Evolutionary conservation across 2,113 vertebrate genomes (phyloP).

Genomic region (Rhinolophus ferrumequinum): DNA sequence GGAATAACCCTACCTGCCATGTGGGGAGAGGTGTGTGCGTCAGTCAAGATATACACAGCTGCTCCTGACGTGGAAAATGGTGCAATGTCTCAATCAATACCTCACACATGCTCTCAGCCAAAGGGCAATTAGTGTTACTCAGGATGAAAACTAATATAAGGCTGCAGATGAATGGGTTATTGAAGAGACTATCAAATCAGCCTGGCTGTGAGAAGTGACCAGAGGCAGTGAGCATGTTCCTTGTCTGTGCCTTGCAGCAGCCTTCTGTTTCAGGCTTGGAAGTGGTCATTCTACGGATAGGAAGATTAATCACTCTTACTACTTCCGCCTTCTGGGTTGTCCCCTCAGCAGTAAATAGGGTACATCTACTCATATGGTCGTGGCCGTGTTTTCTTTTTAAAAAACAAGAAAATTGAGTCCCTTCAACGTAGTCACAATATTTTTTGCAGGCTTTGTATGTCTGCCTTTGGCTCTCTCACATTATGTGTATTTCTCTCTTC

Average conservation of each 20-base stretch:
- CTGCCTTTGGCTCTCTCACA: not conserved
- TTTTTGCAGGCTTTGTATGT: not conserved
- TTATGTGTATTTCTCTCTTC: not conserved
- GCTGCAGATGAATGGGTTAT: slow-evolving; percentile 70
- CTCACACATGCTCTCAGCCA: slow-evolving; percentile 26
- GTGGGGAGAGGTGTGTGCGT: not conserved
- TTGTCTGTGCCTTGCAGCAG: not conserved
- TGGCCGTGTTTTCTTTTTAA: not conserved
- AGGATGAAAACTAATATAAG: slow-evolving; percentile 62
- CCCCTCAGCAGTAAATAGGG: not conserved
- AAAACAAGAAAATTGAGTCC: slow-evolving; percentile 17
- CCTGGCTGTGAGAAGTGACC: slow-evolving; percentile 43
- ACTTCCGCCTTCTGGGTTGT: slow-evolving; percentile 36
- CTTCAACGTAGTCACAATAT: not conserved
- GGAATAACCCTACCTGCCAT: not conserved
- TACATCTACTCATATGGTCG: not conserved
- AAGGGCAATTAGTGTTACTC: slow-evolving; percentile 73
- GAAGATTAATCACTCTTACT: slow-evolving; percentile 15
- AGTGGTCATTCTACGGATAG: not conserved
- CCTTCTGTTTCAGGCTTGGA: not conserved
- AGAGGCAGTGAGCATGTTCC: not conserved
- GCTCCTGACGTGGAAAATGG: slow-evolving; percentile 12
- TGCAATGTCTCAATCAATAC: slow-evolving; percentile 63
- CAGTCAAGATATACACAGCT: not conserved
- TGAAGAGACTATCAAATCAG: slow-evolving; percentile 67